These are phyloP conservation scores for Nomada hirtipes DNA, from an alignment of 2,888 invertebrate genomes.

Conservation along the genomic window DNA sequence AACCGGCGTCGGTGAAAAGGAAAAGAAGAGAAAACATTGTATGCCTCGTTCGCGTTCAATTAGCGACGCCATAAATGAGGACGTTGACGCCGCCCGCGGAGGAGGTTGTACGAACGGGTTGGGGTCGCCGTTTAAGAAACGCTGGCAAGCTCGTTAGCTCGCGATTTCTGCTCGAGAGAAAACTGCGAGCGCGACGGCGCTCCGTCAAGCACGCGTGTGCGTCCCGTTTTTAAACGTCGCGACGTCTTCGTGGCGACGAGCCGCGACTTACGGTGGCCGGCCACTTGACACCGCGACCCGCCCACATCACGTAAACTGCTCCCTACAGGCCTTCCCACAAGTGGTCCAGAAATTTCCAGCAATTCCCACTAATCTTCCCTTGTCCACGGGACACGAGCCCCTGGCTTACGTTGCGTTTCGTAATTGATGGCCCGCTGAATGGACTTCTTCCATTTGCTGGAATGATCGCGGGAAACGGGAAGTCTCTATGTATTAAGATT, in stretches of 20 bases:
- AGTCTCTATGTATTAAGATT: neutral
- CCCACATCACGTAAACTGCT: slow-evolving; percentile 74
- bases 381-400: slow-evolving; percentile 11
- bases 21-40: slow-evolving; percentile 8
- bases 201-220: slow-evolving; percentile 29
- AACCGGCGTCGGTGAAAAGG: neutral
- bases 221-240: slow-evolving; percentile 40
- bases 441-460: neutral
- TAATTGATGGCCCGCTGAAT: slow-evolving; percentile 37
- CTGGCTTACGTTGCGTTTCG: neutral
- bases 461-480: neutral
- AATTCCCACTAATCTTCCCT: slow-evolving; percentile 64
- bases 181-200: slow-evolving; percentile 28
- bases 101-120: too few species aligned
- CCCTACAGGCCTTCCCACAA: slow-evolving; percentile 51
- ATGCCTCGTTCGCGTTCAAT: slow-evolving; percentile 51
- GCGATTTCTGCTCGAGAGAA: slow-evolving; percentile 40
- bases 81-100: slow-evolving; percentile 1
- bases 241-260: slow-evolving; percentile 49
- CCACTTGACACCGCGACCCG: slow-evolving; percentile 79
- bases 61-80: slow-evolving; percentile 42
- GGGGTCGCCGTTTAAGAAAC: slow-evolving; percentile 26
- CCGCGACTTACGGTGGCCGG: slow-evolving; percentile 69
- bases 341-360: slow-evolving; percentile 62
- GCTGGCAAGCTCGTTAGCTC: slow-evolving; percentile 48